Evolutionary conservation across 1,140 invertebrate species (phyloP), one percentile per base, ranked within the genome.

Genomic region (Chironomus tepperi): DNA sequence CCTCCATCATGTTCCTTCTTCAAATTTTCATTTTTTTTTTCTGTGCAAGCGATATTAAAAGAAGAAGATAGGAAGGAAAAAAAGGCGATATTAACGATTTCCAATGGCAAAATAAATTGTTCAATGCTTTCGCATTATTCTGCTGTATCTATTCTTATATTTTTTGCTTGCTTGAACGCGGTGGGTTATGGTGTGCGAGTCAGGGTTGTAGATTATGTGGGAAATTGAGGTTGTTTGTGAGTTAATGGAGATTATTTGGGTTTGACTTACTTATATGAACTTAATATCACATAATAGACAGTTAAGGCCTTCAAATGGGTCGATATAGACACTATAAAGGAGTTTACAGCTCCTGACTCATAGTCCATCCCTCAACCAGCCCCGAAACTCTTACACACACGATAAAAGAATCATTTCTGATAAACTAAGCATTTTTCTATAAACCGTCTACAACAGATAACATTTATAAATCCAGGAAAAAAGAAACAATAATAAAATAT

Each of bases 81-180:
- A 19, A 21, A 70, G 10, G 65, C 65, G 24, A 34, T 34, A 70
- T 70, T 70, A 70, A 70, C 65, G 65, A 70, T 70, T 70, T 70
- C 65, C 65, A 70, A 70, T 70, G 65, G 65, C 65, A 70, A 19
- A 70, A 70, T 70, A 70, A 70, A 70, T 70, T 70, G n/a, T 10
- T 70, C 18, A 16, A 57, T 34, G 24, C 24, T 34, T 34, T 34
- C 24, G 24, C 24, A 34, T 34, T 34, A 34, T 34, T 34, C 24
- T 34, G 24, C 24, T 34, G 24, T 34, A 34, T 34, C 24, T 34
- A 34, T 34, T 34, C 24, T 34, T 34, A 2, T 34, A 34, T 34
- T 34, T n/a, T 34, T 34, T 34, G 24, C 24, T 34, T 34, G 24
- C 24, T 34, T 34, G 24, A 34, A 34, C 24, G 24, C 24, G 24